These are phyloP conservation scores for Varanus komodoensis DNA, from an alignment of 2,113 vertebrate genomes.

Conservation along the genomic window DNA sequence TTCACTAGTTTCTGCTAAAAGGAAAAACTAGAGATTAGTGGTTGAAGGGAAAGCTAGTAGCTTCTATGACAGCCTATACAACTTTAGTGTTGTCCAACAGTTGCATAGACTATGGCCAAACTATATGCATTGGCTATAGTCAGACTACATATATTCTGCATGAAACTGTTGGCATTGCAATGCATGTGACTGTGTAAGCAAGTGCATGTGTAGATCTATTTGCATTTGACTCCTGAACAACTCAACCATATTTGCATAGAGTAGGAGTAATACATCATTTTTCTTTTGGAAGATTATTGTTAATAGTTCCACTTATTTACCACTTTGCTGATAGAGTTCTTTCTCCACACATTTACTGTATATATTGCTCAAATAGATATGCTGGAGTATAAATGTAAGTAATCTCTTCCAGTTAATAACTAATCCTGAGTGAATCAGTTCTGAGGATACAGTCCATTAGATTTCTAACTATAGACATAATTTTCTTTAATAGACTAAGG, in stretches of 20 bases:
- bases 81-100: not conserved
- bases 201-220: constrained; percentile 1
- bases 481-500: constrained; percentile 64
- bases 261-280: not conserved
- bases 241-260: constrained; percentile 44
- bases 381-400: constrained; percentile 59
- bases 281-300: constrained; percentile 32
- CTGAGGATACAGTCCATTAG: constrained; percentile 65
- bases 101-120: not conserved
- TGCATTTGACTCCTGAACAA: constrained; percentile 45
- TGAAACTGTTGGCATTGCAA: constrained; percentile 21
- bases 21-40: not conserved
- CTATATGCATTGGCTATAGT: not conserved
- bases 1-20: not conserved
- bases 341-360: constrained; percentile 51
- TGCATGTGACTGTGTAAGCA: not conserved
- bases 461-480: constrained; percentile 69
- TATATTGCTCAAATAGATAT: constrained; percentile 62
- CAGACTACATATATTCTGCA: constrained; percentile 10
- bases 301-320: constrained; percentile 57
- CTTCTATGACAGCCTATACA: not conserved
- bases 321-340: constrained; percentile 26
- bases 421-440: constrained; percentile 73
- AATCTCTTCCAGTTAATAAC: constrained; percentile 70
- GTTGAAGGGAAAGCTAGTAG: not conserved